Percentiles rank a stretch among this genome's conserved stretches.
phyloP scores from a whole-genome alignment of 2,113 vertebrate genomes.

The Chinchilla lanigera region DNA sequence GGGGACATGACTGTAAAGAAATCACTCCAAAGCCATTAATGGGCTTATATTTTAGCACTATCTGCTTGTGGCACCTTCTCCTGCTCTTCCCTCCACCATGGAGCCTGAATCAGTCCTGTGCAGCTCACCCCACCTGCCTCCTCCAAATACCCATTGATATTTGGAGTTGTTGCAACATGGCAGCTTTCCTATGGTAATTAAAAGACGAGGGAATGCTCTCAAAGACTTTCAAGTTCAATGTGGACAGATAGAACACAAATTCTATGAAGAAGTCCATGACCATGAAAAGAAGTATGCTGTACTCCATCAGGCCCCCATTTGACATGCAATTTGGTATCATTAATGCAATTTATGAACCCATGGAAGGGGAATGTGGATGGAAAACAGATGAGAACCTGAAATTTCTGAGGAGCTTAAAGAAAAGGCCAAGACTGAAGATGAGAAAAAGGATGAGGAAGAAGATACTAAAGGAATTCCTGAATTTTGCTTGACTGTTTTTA shows the following conservation, averaged over 20 bases:
- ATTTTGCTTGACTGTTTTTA: slow-evolving; percentile 99
- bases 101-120: too few relatives aligned
- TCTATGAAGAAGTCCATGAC: neutral
- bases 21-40: too few relatives aligned
- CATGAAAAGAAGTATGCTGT: slow-evolving; percentile 92
- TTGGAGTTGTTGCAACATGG: too few relatives aligned
- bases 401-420: slow-evolving; percentile 98
- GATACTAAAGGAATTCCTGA: slow-evolving; percentile 99
- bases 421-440: slow-evolving; percentile 97
- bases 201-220: neutral
- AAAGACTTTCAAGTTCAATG: neutral
- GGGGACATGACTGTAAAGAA: neutral
- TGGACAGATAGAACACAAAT: neutral
- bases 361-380: slow-evolving; percentile 99
- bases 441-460: slow-evolving; percentile 99
- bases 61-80: too few relatives aligned
- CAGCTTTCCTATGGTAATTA: neutral
- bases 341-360: slow-evolving; percentile 97
- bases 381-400: slow-evolving; percentile 96
- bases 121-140: too few relatives aligned
- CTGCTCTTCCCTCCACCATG: too few relatives aligned
- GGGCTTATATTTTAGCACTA: too few relatives aligned
- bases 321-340: slow-evolving; percentile 98
- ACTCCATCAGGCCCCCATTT: slow-evolving; percentile 93
- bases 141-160: too few relatives aligned